phyloP scores from a whole-genome alignment of 2,113 vertebrate species.

The Pongo pygmaeus region DNA sequence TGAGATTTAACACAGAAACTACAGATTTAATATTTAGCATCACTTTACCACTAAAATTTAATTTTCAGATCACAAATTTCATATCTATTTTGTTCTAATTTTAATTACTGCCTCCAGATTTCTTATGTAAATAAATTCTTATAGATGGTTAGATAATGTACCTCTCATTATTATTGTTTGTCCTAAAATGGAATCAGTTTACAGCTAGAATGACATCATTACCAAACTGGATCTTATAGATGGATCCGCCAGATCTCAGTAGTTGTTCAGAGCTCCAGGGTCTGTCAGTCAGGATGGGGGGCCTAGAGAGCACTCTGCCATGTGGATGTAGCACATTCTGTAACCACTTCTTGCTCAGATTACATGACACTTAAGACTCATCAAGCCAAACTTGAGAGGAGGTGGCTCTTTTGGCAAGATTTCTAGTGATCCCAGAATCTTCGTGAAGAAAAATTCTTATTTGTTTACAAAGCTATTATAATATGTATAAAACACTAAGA shows the following conservation, averaged over 20 bases:
- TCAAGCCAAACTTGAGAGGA: neutral
- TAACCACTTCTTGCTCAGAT: neutral
- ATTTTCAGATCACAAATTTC: neutral
- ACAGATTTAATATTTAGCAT: neutral
- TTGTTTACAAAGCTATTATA: neutral
- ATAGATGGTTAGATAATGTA: neutral
- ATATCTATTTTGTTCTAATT: neutral
- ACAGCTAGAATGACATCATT: neutral
- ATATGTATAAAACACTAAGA: neutral
- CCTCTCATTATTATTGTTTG: neutral
- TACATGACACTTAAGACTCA: neutral
- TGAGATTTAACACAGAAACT: neutral
- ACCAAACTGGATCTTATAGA: neutral
- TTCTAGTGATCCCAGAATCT: neutral
- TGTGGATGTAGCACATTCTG: neutral
- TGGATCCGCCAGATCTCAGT: rapidly evolving
- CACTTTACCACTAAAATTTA: neutral
- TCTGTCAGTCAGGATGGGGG: neutral
- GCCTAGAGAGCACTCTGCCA: neutral
- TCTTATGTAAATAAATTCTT: neutral
- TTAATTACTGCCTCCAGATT: neutral
- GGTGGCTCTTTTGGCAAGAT: neutral
- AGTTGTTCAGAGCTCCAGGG: neutral
- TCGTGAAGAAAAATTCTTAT: neutral
- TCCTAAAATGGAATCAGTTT: neutral